Conservation (phyloP, 2,113 vertebrate species). For the Trichomycterus rosablanca region DNA sequence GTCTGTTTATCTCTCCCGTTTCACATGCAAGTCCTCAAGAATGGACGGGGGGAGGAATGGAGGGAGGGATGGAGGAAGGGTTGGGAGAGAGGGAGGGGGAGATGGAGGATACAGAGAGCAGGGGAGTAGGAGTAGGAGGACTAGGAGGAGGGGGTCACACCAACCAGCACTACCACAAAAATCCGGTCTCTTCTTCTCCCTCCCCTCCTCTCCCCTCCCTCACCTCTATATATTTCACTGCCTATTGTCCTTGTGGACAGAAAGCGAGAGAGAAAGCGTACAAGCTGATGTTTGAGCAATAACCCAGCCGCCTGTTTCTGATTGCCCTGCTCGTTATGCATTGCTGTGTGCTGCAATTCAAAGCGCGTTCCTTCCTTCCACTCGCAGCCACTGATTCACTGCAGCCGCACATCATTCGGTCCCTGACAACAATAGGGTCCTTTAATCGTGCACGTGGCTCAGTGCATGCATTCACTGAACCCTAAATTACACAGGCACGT, state of each 20-base stretch:
- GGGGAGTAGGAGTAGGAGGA: conserved; percentile 24
- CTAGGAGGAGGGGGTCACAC: conserved; percentile 49
- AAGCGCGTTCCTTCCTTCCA: neutral
- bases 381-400: neutral
- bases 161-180: conserved; percentile 59
- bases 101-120: conserved; percentile 52
- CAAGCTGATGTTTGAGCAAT: neutral
- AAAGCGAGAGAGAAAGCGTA: conserved; percentile 1
- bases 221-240: conserved; percentile 57
- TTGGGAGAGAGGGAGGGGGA: conserved; percentile 47
- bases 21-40: conserved; percentile 67
- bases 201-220: conserved; percentile 49
- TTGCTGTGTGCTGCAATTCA: conserved; percentile 8
- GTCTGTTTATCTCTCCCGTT: conserved; percentile 71
- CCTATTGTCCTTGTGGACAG: conserved; percentile 65
- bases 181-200: conserved; percentile 53
- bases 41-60: conserved; percentile 42
- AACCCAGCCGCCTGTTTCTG: conserved; percentile 10
- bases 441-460: conserved; percentile 23
- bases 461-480: neutral
- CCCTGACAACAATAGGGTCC: conserved; percentile 13
- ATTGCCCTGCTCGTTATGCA: conserved; percentile 11
- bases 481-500: neutral
- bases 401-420: conserved; percentile 28
- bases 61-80: conserved; percentile 29